Evolutionary conservation across 2,113 vertebrate genomes (phyloP).

Genomic region (Perca fluviatilis): DNA sequence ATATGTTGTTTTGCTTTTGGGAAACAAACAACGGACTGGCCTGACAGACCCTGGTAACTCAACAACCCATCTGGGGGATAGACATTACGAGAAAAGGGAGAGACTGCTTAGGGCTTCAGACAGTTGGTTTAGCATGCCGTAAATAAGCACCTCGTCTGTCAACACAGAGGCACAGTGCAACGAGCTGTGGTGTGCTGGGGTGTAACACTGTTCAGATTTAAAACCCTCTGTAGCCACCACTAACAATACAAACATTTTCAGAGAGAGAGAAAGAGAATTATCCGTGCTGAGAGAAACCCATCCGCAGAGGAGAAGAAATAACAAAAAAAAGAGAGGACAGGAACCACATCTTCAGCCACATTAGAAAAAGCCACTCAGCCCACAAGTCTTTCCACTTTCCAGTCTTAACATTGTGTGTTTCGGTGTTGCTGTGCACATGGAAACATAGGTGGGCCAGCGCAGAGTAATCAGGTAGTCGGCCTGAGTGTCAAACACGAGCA

Average conservation of each 20-base stretch:
- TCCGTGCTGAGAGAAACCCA: slow-evolving; percentile 23
- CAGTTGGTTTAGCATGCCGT: slow-evolving; percentile 64
- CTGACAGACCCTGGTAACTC: slow-evolving; percentile 53
- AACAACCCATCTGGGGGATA: slow-evolving; percentile 39
- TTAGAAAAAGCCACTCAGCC: not conserved
- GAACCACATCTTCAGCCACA: slow-evolving; percentile 29
- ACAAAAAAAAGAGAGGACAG: not conserved
- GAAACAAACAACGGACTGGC: slow-evolving; percentile 72
- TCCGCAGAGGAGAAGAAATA: slow-evolving; percentile 18
- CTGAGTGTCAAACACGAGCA: slow-evolving; percentile 23
- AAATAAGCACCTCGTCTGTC: slow-evolving; percentile 77
- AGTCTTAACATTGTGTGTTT: slow-evolving; percentile 1
- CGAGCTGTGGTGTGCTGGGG: slow-evolving; percentile 41
- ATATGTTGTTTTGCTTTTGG: slow-evolving; percentile 69
- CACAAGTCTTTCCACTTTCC: slow-evolving; percentile 37
- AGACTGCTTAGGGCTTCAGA: slow-evolving; percentile 46
- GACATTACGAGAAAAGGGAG: slow-evolving; percentile 30
- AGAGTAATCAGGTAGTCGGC: slow-evolving; percentile 31
- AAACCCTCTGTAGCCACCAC: slow-evolving; percentile 55
- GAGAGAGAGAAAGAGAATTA: slow-evolving; percentile 30
- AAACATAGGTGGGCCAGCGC: slow-evolving; percentile 9
- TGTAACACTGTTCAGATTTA: slow-evolving; percentile 48
- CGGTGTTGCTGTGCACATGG: not conserved
- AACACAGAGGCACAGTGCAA: slow-evolving; percentile 51
- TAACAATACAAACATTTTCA: slow-evolving; percentile 38